A percentile compares a stretch with the other conserved stretches of the same genome.
Evolutionary conservation across 2,797 vertebrate species (phyloP).

Genomic region (Acipenser oxyrinchus): DNA sequence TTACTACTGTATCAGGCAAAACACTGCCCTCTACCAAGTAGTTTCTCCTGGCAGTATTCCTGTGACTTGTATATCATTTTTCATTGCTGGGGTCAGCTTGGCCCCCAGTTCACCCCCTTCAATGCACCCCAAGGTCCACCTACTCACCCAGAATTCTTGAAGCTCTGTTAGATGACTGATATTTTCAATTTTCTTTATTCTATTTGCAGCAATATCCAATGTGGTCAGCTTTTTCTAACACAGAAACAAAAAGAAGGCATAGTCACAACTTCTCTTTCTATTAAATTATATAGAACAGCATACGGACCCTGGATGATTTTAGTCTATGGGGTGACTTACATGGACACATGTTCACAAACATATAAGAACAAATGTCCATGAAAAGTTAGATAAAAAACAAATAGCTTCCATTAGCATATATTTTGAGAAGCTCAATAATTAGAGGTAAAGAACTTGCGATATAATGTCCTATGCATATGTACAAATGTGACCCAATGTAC

Average conservation of each 20-base stretch:
- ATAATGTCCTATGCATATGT: no score
- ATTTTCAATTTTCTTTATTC: constrained; percentile 97
- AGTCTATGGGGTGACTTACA: not conserved
- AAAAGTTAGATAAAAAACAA: not conserved
- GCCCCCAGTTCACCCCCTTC: no score
- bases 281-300: not conserved
- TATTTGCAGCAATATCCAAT: constrained; percentile 90
- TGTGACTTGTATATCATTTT: no score
- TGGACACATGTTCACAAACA: not conserved
- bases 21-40: not conserved
- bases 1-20: not conserved
- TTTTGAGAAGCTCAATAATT: no score
- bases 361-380: not conserved
- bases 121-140: not conserved
- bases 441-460: no score
- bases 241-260: constrained; percentile 28
- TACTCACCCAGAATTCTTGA: constrained; percentile 92
- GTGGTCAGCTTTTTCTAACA: constrained; percentile 93
- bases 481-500: no score
- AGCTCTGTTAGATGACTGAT: constrained; percentile 87
- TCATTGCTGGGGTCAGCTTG: no score
- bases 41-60: not conserved
- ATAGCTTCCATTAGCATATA: no score
- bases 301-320: not conserved
- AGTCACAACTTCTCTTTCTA: no score